Conservation (phyloP, 2,797 vertebrate species). For the Dryobates pubescens region DNA sequence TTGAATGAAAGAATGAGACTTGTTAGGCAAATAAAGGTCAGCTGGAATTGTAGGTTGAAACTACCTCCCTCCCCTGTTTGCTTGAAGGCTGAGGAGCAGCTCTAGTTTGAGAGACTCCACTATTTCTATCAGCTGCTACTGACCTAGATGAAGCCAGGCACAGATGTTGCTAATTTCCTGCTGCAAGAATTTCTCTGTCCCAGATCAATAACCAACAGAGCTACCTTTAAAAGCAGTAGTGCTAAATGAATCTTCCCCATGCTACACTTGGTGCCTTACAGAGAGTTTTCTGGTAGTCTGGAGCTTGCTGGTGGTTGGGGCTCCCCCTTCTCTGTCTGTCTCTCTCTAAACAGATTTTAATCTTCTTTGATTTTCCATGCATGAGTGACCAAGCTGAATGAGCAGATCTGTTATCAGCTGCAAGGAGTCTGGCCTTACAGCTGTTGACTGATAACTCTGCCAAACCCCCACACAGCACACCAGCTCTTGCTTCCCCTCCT, state of each 20-base stretch:
- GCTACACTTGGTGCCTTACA: not conserved
- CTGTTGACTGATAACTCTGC: constrained; percentile 43
- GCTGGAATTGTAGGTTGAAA: not conserved
- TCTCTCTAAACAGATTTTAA: not conserved
- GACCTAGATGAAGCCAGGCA: not conserved
- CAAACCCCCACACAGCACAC: not conserved
- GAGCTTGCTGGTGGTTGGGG: not conserved
- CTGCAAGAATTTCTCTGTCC: not conserved
- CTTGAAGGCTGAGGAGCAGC: not conserved
- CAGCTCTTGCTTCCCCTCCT: not conserved
- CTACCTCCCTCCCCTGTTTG: not conserved
- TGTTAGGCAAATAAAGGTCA: not conserved
- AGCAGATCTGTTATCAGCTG: constrained; percentile 59
- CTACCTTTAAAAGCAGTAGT: not conserved
- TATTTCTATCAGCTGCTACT: not conserved
- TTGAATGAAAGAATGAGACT: not conserved
- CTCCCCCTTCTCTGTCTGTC: not conserved
- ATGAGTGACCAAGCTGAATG: constrained; percentile 7
- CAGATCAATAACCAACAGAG: not conserved
- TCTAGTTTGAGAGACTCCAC: not conserved
- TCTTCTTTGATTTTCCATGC: constrained; percentile 40
- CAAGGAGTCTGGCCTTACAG: constrained; percentile 19
- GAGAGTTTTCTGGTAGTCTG: not conserved
- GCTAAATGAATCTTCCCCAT: not conserved
- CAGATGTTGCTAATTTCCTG: not conserved